Evolutionary conservation across 2,113 vertebrate genomes (phyloP).

Genomic region (Nycticorax nycticorax): DNA sequence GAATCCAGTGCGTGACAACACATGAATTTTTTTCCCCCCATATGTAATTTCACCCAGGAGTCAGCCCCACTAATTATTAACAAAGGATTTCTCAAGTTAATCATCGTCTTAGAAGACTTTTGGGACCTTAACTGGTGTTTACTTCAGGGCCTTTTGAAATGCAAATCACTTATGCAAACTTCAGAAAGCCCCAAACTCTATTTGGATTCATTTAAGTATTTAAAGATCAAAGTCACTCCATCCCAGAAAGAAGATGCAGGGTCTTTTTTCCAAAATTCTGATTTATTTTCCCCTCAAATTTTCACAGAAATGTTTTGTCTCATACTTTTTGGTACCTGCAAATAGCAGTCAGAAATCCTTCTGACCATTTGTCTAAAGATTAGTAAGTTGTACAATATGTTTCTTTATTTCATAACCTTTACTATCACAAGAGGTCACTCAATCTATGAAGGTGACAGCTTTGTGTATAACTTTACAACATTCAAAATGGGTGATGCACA

Average conservation of each 20-base stretch:
- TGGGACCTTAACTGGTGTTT: slow-evolving; percentile 35
- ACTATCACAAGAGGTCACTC: not conserved
- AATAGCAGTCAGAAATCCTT: not conserved
- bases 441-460: slow-evolving; percentile 29
- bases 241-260: not conserved
- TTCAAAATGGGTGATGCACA: not conserved
- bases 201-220: slow-evolving; percentile 55
- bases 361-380: not conserved
- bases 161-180: slow-evolving; percentile 32
- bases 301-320: not conserved
- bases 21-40: not conserved
- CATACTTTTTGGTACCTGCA: not conserved
- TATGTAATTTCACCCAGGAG: not conserved
- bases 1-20: not conserved
- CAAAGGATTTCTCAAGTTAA: slow-evolving; percentile 48
- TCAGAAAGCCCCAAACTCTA: slow-evolving; percentile 29
- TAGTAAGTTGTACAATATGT: not conserved
- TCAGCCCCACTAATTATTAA: slow-evolving; percentile 35
- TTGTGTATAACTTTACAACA: not conserved
- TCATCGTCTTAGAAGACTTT: slow-evolving; percentile 42
- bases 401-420: slow-evolving; percentile 38
- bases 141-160: slow-evolving; percentile 53
- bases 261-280: not conserved
- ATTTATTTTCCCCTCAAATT: slow-evolving; percentile 14
- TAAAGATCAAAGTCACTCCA: slow-evolving; percentile 44